Conservation (phyloP, 1,140 invertebrate genomes). For the Drosophila fuyamai region DNA sequence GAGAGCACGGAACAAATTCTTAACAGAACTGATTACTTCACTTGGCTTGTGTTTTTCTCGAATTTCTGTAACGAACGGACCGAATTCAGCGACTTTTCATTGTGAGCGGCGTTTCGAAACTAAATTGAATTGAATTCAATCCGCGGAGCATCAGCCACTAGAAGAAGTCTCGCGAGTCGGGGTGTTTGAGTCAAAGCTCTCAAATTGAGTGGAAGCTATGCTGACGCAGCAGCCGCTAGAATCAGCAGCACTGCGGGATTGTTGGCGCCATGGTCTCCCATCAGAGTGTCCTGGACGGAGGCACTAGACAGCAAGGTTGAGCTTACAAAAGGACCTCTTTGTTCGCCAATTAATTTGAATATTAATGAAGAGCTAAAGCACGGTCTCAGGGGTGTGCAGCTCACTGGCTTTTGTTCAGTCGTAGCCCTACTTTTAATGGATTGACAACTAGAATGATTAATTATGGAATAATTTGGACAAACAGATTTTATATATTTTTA, state of each 20-base stretch:
- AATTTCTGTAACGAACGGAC: slow-evolving; percentile 28
- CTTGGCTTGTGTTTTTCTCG: slow-evolving; percentile 13
- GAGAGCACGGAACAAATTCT: slow-evolving; percentile 29
- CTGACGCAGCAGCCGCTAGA: slow-evolving; percentile 56
- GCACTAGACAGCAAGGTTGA: slow-evolving; percentile 36
- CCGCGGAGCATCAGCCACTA: slow-evolving; percentile 47
- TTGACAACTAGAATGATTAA: slow-evolving; percentile 6
- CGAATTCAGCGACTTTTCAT: slow-evolving; percentile 51
- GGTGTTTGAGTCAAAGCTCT: slow-evolving; percentile 37
- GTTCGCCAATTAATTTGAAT: slow-evolving; percentile 30
- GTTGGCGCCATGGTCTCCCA: slow-evolving; percentile 52
- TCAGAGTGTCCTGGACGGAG: slow-evolving; percentile 29
- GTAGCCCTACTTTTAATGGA: neutral
- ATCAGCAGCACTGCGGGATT: slow-evolving; percentile 20
- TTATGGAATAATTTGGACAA: slow-evolving; percentile 10
- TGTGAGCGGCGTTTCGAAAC: slow-evolving; percentile 65
- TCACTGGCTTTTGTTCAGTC: neutral
- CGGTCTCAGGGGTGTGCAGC: too few relatives aligned
- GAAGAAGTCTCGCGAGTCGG: slow-evolving; percentile 30
- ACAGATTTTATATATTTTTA: too few relatives aligned
- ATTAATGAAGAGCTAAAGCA: slow-evolving; percentile 26
- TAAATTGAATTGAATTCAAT: slow-evolving; percentile 64
- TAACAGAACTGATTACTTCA: slow-evolving; percentile 33
- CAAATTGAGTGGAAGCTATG: slow-evolving; percentile 58
- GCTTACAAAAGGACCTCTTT: slow-evolving; percentile 4